Percentiles rank a stretch among this genome's conserved stretches.
Conservation (phyloP, 2,888 invertebrate species). For the Yponomeuta malinellus region DNA sequence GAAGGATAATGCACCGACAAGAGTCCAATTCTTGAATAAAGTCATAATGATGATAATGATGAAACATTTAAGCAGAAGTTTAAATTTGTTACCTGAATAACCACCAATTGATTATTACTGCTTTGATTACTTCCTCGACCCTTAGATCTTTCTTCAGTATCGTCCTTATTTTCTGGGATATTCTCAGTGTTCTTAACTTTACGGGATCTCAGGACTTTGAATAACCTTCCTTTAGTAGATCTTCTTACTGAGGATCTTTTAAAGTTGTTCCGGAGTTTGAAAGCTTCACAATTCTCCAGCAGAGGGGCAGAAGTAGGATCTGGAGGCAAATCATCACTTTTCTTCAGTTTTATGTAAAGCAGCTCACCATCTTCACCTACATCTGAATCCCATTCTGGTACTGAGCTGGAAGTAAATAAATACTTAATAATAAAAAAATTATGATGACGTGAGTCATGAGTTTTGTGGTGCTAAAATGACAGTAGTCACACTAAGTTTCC, state of each 20-base stretch:
- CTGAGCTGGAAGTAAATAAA: constrained; percentile 60
- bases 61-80: too few species aligned
- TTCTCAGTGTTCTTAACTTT: constrained; percentile 34
- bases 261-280: constrained; percentile 62
- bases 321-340: constrained; percentile 26
- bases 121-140: background rate
- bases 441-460: too few species aligned
- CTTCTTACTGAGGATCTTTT: constrained; percentile 61
- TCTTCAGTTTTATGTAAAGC: constrained; percentile 78
- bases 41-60: too few species aligned
- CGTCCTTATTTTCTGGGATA: background rate
- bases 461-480: constrained; percentile 20
- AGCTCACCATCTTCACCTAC: constrained; percentile 80
- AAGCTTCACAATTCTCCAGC: constrained; percentile 59
- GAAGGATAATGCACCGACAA: too few species aligned
- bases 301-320: constrained; percentile 40
- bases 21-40: too few species aligned
- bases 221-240: constrained; percentile 63
- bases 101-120: constrained; percentile 37
- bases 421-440: too few species aligned
- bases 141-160: background rate
- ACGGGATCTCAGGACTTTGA: constrained; percentile 53
- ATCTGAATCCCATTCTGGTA: constrained; percentile 81
- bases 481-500: background rate
- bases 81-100: constrained; percentile 43